phyloP scores from a whole-genome alignment of 2,113 vertebrate species.

The Columba livia region DNA sequence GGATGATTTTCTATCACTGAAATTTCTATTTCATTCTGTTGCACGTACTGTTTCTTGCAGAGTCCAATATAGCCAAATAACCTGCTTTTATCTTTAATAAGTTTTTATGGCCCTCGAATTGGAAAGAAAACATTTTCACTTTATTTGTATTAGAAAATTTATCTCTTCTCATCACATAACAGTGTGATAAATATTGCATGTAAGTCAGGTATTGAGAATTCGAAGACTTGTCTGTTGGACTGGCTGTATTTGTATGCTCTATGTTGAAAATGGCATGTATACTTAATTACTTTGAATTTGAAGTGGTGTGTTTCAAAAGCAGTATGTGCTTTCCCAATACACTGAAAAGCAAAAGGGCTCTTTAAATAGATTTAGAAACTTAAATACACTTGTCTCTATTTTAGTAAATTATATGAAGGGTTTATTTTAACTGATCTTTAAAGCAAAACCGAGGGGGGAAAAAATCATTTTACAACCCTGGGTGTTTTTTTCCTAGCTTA shows the following conservation, averaged over 20 bases:
- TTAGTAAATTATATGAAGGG: background rate
- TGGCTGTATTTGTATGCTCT: background rate
- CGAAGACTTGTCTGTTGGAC: background rate
- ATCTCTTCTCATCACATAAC: conserved; percentile 8
- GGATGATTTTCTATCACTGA: conserved; percentile 66
- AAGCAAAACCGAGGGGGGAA: background rate
- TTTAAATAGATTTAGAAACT: background rate
- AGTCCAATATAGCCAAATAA: conserved; percentile 50
- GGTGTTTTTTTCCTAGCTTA: conserved; percentile 24
- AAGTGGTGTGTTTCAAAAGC: background rate
- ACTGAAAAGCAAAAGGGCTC: background rate
- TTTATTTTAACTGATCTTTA: background rate
- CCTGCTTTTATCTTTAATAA: conserved; percentile 65
- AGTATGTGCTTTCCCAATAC: background rate
- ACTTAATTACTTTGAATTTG: background rate
- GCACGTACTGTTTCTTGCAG: background rate
- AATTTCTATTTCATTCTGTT: conserved; percentile 65
- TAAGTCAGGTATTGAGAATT: background rate
- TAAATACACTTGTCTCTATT: background rate
- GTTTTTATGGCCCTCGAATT: conserved; percentile 61
- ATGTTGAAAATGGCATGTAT: background rate
- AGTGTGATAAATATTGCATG: conserved; percentile 8
- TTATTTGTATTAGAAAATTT: conserved; percentile 55
- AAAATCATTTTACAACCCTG: background rate
- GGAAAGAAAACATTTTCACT: conserved; percentile 43